Evolutionary conservation across 1,140 invertebrate species (phyloP), one percentile per base, ranked within the genome.

Genomic region (Laupala kohalensis): DNA sequence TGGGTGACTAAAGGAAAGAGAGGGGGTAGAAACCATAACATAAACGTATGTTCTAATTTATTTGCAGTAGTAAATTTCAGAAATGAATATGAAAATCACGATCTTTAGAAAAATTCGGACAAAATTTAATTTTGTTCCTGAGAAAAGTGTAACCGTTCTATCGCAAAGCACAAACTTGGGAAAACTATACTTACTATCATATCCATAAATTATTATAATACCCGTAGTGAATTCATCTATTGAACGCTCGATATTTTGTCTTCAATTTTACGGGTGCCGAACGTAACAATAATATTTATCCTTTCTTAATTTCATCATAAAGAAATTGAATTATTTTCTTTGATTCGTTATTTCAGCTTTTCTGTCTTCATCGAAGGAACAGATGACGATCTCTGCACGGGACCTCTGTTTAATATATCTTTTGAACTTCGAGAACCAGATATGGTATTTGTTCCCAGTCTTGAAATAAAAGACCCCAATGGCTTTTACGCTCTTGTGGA

Each of bases 381-480:
- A 73, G 80, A 78, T 79, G 79, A 73, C 71, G 80, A 75, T 74
- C 72, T 71, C 23, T 73, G 76, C 19, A 74, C 78, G 12, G 72
- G 69, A 4, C 86, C 87, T 0, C 79, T 88, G 0, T 86, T 88
- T 64, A 86, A 90, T 78, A 84, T 90, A 26, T 79, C 84, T 27
- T 80, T 92, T 73, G 84, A 86, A 73, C 80, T 92, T 3, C 81
- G 85, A 66, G 83, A 86, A 25, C 85, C 86, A 0, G 80, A 86
- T 26, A 85, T 92, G 30, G 78, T 85, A 13, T 91, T 87, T 75
- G 77, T 82, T 23, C 89, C 89, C 0, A 85, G 85, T 6, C 77
- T 91, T 28, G 84, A 89, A 12, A 9, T 29, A 76, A 83, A 84
- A 19, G 82, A 86, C 30, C 80, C 85, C 2, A 76, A 79, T 5